Evolutionary conservation across 2,113 vertebrate genomes (phyloP).

Genomic region (Lycocorax pyrrhopterus): DNA sequence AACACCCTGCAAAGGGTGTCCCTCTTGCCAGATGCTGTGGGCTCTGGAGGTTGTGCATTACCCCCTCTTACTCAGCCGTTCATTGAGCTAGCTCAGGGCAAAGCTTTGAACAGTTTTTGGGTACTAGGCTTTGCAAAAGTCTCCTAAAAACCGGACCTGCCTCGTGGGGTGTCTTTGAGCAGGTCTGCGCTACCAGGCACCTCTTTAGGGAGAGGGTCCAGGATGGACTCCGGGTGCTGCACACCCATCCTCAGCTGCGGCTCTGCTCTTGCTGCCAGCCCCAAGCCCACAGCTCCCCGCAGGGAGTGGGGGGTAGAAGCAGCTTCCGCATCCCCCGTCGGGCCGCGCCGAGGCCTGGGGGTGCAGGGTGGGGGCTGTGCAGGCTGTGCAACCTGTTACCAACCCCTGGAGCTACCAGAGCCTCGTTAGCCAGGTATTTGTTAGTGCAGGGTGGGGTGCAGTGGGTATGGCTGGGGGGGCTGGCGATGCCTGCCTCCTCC

Average conservation of each 20-base stretch:
- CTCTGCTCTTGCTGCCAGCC: neutral
- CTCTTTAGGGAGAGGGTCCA: neutral
- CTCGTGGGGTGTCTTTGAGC: neutral
- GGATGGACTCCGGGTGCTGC: accelerated
- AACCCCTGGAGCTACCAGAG: neutral
- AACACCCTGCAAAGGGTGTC: accelerated
- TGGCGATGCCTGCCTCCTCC: neutral
- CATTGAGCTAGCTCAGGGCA: neutral
- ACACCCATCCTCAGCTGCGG: accelerated
- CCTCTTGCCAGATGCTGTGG: accelerated
- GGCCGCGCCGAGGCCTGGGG: accelerated
- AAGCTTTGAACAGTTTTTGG: neutral
- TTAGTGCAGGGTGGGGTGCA: neutral
- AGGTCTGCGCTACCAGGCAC: accelerated
- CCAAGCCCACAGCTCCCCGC: accelerated
- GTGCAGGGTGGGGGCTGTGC: neutral
- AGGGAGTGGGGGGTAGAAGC: neutral
- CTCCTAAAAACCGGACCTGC: neutral
- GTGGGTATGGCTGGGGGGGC: neutral
- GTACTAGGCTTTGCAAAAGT: neutral
- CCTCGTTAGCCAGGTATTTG: neutral
- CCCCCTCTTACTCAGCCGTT: accelerated
- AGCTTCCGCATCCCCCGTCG: neutral
- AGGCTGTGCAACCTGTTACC: conserved; percentile 48
- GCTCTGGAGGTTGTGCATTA: neutral